Percentiles rank a stretch among this genome's conserved stretches.
These are phyloP conservation scores for Neuroterus valhalla DNA, from an alignment of 1,140 invertebrate genomes.

Conservation along the genomic window DNA sequence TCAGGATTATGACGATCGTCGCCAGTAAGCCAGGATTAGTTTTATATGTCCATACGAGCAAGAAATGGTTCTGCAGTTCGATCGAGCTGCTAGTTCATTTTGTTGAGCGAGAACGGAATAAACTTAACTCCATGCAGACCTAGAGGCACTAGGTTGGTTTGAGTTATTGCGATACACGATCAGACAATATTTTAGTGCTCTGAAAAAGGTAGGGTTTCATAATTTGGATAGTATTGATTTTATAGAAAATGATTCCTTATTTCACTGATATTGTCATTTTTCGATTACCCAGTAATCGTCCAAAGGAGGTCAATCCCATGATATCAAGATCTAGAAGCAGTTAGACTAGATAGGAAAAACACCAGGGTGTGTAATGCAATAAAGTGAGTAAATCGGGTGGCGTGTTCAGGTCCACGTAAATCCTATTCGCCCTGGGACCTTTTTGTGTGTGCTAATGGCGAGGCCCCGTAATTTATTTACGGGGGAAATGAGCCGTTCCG, in stretches of 20 bases:
- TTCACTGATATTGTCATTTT: not conserved
- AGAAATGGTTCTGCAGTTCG: conserved; percentile 23
- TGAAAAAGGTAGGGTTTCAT: too few species aligned
- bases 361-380: conserved; percentile 68
- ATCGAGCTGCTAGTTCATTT: conserved; percentile 16
- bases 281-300: not conserved
- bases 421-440: conserved; percentile 62
- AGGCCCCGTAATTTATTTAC: conserved; percentile 70
- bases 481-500: conserved; percentile 61
- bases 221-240: too few species aligned
- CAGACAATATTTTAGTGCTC: not conserved
- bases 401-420: conserved; percentile 61
- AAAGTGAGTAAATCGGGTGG: conserved; percentile 63
- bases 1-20: conserved; percentile 32
- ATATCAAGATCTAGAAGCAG: conserved; percentile 47
- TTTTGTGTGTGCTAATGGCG: conserved; percentile 45
- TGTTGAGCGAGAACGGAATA: conserved; percentile 4
- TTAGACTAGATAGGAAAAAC: conserved; percentile 62
- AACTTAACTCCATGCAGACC: conserved; percentile 1
- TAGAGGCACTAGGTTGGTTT: conserved; percentile 8
- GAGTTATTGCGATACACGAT: not conserved
- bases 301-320: conserved; percentile 47
- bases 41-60: conserved; percentile 16
- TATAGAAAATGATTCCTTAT: not conserved
- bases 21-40: conserved; percentile 28